Base-by-base conservation (phyloP, 23 tunicate species). In the Styela plicata region DNA sequence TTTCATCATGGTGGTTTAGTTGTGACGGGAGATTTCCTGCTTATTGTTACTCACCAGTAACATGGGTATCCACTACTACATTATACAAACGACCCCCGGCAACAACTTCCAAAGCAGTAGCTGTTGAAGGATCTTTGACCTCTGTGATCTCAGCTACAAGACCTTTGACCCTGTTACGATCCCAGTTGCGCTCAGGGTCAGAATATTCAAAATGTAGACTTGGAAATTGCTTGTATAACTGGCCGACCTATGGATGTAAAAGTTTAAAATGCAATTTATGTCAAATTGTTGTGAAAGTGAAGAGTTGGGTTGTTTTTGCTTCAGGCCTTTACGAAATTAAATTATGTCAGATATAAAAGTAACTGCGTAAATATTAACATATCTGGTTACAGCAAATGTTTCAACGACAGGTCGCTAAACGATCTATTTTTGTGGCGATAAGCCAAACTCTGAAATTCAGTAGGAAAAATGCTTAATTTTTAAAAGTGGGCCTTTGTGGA, bases 21-120 rank as follows among this genome's bases (percentile, higher is more conserved):
- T 57, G 64, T 18, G 64, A 57, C 64, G 18, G 64, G 20, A 18
- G 18, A 57, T 57, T 18, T 18, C 18, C 19, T 57, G 20, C 27
- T 68, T 24, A 74, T 0, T 31, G 61, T 0, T 30, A 71, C 76
- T 71, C 10, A 52, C 89, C 96, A 25, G 99, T 95, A 20, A 69
- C 86, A 34, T 84, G 84, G 31, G 79, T 74, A 62, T 95, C 98
- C 32, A 94, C 98, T 7, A 94, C 95, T 18, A 94, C 91, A 73
- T 89, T 85, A 88, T 86, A 94, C 5, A 94, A 79, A 21, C 95
- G 75, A 0, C 98, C 91, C 2, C 98, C 98, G 7, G 95, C 98
- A 7, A 83, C 91, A 17, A 89, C 91, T 73, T 94, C 98, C 64
- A 94, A 61, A 0, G 98, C 98, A 85, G 81, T 73, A 29, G 98